Conservation (phyloP, 2,888 invertebrate species). For the Athalia cordata region DNA sequence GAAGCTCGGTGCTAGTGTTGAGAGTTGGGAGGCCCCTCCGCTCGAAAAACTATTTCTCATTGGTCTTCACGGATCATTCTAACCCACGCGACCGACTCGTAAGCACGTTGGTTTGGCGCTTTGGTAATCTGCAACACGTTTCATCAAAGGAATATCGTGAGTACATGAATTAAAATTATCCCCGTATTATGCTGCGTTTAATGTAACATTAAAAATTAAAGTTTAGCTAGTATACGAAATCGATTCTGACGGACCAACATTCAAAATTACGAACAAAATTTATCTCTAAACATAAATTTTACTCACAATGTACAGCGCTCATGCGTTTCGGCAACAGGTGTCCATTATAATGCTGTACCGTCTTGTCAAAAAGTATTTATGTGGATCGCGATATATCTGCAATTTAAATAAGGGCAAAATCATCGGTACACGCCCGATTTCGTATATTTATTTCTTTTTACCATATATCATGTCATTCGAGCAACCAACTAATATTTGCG, state of each 20-base stretch:
- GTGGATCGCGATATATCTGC: too few relatives aligned
- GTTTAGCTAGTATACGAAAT: not conserved
- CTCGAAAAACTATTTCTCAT: constrained; percentile 61
- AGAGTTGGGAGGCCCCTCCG: constrained; percentile 49
- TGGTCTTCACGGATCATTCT: constrained; percentile 61
- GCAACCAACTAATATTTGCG: too few relatives aligned
- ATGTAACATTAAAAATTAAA: not conserved
- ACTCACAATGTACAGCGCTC: not conserved
- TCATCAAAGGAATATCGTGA: constrained; percentile 2
- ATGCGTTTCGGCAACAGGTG: constrained; percentile 40
- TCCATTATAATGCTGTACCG: constrained; percentile 9
- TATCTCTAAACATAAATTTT: not conserved
- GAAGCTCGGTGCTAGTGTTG: constrained; percentile 14
- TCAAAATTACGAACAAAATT: not conserved
- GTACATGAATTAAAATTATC: constrained; percentile 40
- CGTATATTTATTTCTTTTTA: too few relatives aligned
- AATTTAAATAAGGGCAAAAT: too few relatives aligned
- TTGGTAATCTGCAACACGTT: constrained; percentile 19
- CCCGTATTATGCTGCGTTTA: not conserved
- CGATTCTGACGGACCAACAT: not conserved
- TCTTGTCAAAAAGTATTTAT: constrained; percentile 16
- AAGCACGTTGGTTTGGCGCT: constrained; percentile 38
- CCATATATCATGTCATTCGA: too few relatives aligned
- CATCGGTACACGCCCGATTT: too few relatives aligned
- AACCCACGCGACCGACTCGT: constrained; percentile 30